Evolutionary conservation across 2,888 invertebrate genomes (phyloP).

Genomic region (Geotrupes spiniger): DNA sequence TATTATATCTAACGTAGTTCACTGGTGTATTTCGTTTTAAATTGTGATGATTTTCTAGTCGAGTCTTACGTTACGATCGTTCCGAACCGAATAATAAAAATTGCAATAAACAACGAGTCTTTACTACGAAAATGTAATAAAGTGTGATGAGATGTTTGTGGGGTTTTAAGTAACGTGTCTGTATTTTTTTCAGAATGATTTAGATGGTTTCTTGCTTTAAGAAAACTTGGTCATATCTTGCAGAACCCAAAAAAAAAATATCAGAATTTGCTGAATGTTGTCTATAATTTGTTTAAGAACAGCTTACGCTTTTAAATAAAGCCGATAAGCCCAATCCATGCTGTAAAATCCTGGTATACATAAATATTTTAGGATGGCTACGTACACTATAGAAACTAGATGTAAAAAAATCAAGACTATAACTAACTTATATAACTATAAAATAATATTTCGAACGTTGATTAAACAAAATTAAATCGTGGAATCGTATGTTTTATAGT

Average conservation of each 20-base stretch:
- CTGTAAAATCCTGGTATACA: constrained; percentile 6
- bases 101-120: too few relatives aligned
- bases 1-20: too few relatives aligned
- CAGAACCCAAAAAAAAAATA: constrained; percentile 21
- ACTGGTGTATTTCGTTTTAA: too few relatives aligned
- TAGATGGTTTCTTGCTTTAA: constrained; percentile 18
- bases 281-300: neutral
- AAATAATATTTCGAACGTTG: constrained; percentile 2
- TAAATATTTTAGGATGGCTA: neutral
- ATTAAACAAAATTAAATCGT: neutral
- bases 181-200: constrained; percentile 19
- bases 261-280: constrained; percentile 10
- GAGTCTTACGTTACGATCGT: too few relatives aligned
- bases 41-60: too few relatives aligned
- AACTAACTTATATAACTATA: neutral
- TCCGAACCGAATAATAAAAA: too few relatives aligned
- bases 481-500: constrained; percentile 29
- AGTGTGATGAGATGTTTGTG: constrained; percentile 7
- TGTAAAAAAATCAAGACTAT: constrained; percentile 3
- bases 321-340: constrained; percentile 2
- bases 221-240: constrained; percentile 11
- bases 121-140: too few relatives aligned
- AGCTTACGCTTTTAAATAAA: constrained; percentile 8
- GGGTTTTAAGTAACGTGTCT: neutral
- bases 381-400: constrained; percentile 3